Conservation (phyloP, 2,113 vertebrate species). For the Hippocampus abdominalis region DNA sequence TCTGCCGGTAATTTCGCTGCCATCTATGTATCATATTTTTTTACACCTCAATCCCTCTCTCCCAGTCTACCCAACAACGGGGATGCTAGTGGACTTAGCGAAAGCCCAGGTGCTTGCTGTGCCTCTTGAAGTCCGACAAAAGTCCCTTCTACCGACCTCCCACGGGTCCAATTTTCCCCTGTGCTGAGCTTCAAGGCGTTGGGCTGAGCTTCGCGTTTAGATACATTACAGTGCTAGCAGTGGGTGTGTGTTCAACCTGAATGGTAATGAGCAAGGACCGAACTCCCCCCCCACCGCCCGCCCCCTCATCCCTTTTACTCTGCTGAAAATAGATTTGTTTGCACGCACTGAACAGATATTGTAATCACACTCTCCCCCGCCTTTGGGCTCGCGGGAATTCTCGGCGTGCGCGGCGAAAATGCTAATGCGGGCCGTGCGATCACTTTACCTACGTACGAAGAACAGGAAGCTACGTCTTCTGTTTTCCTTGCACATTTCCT, state of each 20-base stretch:
- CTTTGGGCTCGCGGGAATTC: constrained; percentile 36
- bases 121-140: constrained; percentile 60
- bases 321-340: constrained; percentile 52
- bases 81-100: constrained; percentile 42
- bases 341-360: constrained; percentile 45
- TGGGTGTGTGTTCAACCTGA: constrained; percentile 42
- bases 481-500: constrained; percentile 19
- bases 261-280: constrained; percentile 59
- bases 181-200: constrained; percentile 60
- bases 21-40: neutral
- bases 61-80: neutral
- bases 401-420: constrained; percentile 45
- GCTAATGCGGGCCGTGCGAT: constrained; percentile 42
- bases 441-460: neutral
- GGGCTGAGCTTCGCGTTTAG: constrained; percentile 61
- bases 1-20: neutral
- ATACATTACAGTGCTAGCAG: constrained; percentile 34
- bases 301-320: constrained; percentile 3
- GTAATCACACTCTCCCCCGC: constrained; percentile 35
- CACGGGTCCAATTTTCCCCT: constrained; percentile 62
- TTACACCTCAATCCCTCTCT: constrained; percentile 1
- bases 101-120: constrained; percentile 57
- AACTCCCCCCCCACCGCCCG: constrained; percentile 25
- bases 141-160: constrained; percentile 49
- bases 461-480: constrained; percentile 44